Percentiles rank a stretch among this genome's conserved stretches.
Conservation (phyloP, 2,113 vertebrate genomes). For the Oreocharis arfaki region DNA sequence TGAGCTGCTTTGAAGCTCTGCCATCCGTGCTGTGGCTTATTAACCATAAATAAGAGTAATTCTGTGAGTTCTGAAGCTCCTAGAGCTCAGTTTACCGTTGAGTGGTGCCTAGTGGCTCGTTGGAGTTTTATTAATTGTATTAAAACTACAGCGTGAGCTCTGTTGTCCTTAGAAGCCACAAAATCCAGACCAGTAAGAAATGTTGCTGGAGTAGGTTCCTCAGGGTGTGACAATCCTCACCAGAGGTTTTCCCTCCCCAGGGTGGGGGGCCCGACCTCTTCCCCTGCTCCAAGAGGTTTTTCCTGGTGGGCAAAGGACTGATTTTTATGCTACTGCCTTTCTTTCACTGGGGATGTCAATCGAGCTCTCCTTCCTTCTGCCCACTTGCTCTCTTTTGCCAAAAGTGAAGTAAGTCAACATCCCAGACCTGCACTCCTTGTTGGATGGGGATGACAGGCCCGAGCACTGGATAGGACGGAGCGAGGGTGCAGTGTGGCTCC, state of each 20-base stretch:
- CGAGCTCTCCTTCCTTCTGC: neutral
- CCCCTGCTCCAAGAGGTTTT: neutral
- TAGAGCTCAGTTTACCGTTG: neutral
- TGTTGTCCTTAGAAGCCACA: neutral
- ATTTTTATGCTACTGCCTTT: slow-evolving; percentile 3
- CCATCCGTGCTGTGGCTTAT: slow-evolving; percentile 23
- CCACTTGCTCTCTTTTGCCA: neutral
- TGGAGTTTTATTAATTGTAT: slow-evolving; percentile 51
- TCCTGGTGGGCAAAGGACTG: neutral
- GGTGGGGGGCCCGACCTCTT: neutral
- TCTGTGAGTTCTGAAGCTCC: neutral
- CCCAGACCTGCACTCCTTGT: neutral
- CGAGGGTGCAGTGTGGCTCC: neutral
- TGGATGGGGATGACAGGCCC: neutral
- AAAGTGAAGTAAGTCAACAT: neutral
- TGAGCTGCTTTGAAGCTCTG: slow-evolving; percentile 32
- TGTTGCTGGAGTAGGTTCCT: neutral
- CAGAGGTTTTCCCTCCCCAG: neutral
- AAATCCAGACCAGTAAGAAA: neutral
- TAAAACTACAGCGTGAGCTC: neutral
- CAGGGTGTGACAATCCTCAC: neutral
- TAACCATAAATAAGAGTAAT: slow-evolving; percentile 27
- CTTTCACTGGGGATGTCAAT: neutral
- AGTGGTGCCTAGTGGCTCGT: slow-evolving; percentile 35
- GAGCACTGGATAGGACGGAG: neutral